Conservation (phyloP, 2,888 invertebrate species). For the Zaprionus obscuricornis region DNA sequence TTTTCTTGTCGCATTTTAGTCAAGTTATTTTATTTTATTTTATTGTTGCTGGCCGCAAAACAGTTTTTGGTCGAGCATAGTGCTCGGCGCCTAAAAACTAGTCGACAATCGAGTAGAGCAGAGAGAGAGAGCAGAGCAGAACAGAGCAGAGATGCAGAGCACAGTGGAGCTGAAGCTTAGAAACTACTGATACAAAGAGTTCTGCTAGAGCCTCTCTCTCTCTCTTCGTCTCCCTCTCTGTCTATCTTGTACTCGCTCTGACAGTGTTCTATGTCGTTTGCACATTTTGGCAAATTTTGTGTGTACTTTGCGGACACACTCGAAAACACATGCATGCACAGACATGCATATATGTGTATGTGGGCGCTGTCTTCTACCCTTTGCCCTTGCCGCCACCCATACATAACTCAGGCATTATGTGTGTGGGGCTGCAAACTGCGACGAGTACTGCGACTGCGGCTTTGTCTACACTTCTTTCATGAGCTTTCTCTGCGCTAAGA, state of each 20-base stretch:
- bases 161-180: too few relatives aligned
- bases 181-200: not conserved
- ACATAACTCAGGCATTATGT: conserved; percentile 62
- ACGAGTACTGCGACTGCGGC: conserved; percentile 57
- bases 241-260: conserved; percentile 19
- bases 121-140: conserved; percentile 22
- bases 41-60: conserved; percentile 65
- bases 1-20: conserved; percentile 78
- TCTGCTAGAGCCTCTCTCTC: too few relatives aligned
- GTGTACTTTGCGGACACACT: conserved; percentile 60
- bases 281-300: conserved; percentile 72
- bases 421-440: conserved; percentile 23
- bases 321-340: conserved; percentile 12
- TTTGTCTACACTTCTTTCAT: conserved; percentile 76
- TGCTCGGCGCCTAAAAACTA: conserved; percentile 36
- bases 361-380: conserved; percentile 37
- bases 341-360: conserved; percentile 14
- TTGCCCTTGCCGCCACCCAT: conserved; percentile 21
- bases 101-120: not conserved
- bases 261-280: conserved; percentile 69
- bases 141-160: conserved; percentile 11
- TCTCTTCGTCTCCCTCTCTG: too few relatives aligned
- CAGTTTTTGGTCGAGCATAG: conserved; percentile 45
- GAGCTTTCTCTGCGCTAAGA: conserved; percentile 57
- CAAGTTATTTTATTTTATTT: conserved; percentile 73